Percentiles rank a stretch among this genome's conserved stretches.
Conservation (phyloP, 30 jellyfish, hydroid and myxozoan species). For the Pelagia noctiluca region DNA sequence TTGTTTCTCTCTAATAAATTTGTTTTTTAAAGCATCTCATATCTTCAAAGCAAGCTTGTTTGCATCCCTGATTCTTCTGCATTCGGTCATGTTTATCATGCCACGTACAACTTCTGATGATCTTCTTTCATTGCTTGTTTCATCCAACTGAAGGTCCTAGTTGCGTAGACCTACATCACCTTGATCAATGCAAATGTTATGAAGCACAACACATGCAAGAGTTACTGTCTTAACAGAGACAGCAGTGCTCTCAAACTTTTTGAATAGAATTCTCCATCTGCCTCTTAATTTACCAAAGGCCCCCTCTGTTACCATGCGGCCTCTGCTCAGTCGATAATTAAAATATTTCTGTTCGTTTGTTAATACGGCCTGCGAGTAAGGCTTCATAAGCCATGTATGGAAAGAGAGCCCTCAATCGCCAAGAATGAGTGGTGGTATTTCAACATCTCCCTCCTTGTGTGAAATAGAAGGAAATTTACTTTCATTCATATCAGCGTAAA, state of each 20-base stretch:
- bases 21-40: slow-evolving; percentile 37
- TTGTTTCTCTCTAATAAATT: slow-evolving; percentile 12
- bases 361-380: not conserved
- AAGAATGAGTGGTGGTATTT: not conserved
- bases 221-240: slow-evolving; percentile 11
- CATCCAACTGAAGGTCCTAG: slow-evolving; percentile 24
- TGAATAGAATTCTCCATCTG: slow-evolving; percentile 37
- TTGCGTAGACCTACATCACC: slow-evolving; percentile 42
- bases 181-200: slow-evolving; percentile 50
- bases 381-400: not conserved
- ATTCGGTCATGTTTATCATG: slow-evolving; percentile 33
- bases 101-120: slow-evolving; percentile 20
- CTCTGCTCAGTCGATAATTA: slow-evolving; percentile 19
- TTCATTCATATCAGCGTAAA: not conserved
- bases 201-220: slow-evolving; percentile 73
- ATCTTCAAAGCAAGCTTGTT: slow-evolving; percentile 10
- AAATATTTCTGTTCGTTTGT: not conserved
- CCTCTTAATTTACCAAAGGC: slow-evolving; percentile 34
- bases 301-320: slow-evolving; percentile 36
- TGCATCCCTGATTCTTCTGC: slow-evolving; percentile 29
- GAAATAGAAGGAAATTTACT: not conserved
- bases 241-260: slow-evolving; percentile 47
- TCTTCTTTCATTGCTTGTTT: slow-evolving; percentile 35
- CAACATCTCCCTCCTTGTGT: not conserved
- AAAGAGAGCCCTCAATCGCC: not conserved